Conservation (phyloP, 2,113 vertebrate species). For the Bettongia penicillata region DNA sequence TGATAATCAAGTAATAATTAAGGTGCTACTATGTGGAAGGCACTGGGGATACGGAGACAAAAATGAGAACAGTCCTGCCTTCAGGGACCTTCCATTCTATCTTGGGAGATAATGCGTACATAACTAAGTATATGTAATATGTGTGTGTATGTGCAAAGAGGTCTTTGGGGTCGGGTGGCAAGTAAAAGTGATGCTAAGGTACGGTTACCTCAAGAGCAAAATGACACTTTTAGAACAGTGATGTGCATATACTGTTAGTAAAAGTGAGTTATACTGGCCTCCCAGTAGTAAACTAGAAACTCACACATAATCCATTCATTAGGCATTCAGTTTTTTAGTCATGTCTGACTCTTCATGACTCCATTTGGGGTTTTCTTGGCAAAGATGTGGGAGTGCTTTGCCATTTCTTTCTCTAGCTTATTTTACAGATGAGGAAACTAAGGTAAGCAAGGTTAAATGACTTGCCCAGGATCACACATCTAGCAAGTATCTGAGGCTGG, state of each 20-base stretch:
- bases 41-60: not conserved
- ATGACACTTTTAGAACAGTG: not conserved
- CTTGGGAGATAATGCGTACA: not conserved
- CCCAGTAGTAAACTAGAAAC: not conserved
- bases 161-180: not conserved
- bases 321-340: not conserved
- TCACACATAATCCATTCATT: not conserved
- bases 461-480: not conserved
- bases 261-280: not conserved
- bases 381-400: not conserved
- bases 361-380: not conserved
- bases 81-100: not conserved
- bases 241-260: not conserved
- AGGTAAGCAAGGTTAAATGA: not conserved
- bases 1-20: not conserved
- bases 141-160: not conserved
- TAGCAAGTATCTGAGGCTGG: not conserved
- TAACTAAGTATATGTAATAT: not conserved
- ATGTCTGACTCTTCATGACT: not conserved
- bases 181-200: too few relatives aligned
- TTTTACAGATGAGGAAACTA: not conserved
- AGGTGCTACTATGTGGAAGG: not conserved
- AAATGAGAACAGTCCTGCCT: not conserved
- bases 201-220: not conserved
- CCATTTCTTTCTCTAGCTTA: not conserved